Evolutionary conservation across 2,797 vertebrate genomes (phyloP).

Genomic region (Sebastes jordani): DNA sequence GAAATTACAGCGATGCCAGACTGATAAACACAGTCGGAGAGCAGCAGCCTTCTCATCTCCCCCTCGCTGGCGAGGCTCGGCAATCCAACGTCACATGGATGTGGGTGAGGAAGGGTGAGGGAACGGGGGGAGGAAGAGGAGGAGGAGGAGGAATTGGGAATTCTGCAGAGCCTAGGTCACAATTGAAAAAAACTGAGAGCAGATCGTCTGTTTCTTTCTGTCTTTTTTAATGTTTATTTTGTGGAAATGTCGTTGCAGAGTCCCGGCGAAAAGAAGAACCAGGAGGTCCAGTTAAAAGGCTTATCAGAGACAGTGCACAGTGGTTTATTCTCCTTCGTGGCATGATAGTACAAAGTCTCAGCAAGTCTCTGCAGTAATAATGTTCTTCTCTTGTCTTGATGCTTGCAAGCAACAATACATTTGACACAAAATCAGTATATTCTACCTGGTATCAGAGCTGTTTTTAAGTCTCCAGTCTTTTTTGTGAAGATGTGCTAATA

Average conservation of each 20-base stretch:
- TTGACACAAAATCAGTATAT: not conserved
- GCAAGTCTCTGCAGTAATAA: not conserved
- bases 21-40: conserved; percentile 76
- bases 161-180: conserved; percentile 6
- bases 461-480: not conserved
- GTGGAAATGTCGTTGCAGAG: not conserved
- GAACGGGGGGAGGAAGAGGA: not conserved
- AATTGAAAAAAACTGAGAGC: not conserved
- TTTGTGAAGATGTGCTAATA: not conserved
- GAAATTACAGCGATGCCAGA: conserved; percentile 85
- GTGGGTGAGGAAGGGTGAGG: conserved; percentile 19
- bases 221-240: not conserved
- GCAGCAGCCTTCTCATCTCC: conserved; percentile 56
- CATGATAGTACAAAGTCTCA: not conserved
- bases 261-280: not conserved
- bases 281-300: conserved; percentile 12
- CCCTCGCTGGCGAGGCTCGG: conserved; percentile 17
- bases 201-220: not conserved
- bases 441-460: not conserved
- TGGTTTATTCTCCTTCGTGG: conserved; percentile 4
- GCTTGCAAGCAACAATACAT: not conserved
- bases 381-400: conserved; percentile 1
- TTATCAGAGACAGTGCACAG: not conserved
- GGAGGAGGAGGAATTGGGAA: not conserved
- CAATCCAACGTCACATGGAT: conserved; percentile 16